Percentiles rank a stretch among this genome's conserved stretches.
phyloP scores from a whole-genome alignment of 2,888 invertebrate genomes.

The Dexiosoma caninum region DNA sequence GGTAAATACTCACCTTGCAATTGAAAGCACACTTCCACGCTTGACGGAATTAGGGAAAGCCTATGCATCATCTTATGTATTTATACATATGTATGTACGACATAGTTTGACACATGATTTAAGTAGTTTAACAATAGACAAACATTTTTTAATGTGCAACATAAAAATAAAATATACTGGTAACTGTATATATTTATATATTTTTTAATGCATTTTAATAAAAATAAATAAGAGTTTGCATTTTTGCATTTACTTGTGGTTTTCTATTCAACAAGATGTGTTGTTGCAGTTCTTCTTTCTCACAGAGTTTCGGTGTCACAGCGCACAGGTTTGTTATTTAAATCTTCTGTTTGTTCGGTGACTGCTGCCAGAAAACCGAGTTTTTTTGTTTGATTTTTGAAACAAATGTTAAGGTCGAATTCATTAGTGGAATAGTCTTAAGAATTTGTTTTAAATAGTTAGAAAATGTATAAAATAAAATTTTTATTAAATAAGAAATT shows the following conservation, averaged over 20 bases:
- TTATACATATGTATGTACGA: not conserved
- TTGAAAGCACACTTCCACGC: constrained; percentile 21
- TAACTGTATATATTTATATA: no score
- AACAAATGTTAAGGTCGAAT: constrained; percentile 60
- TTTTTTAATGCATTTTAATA: constrained; percentile 37
- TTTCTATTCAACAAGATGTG: constrained; percentile 44
- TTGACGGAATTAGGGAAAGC: constrained; percentile 48
- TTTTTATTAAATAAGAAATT: no score
- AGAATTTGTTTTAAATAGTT: not conserved
- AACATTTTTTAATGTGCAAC: not conserved
- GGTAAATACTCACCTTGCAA: constrained; percentile 5
- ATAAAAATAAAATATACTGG: no score
- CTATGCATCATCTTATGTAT: constrained; percentile 19
- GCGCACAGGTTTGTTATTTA: constrained; percentile 26
- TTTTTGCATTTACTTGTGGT: constrained; percentile 35
- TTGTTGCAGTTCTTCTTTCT: not conserved
- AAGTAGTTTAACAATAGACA: constrained; percentile 18
- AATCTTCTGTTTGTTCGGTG: constrained; percentile 35
- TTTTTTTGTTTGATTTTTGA: constrained; percentile 13
- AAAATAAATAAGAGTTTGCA: not conserved
- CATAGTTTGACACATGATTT: constrained; percentile 42
- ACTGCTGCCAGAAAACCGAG: not conserved
- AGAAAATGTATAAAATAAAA: not conserved
- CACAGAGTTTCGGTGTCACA: not conserved
- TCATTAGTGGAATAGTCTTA: constrained; percentile 21